These are phyloP conservation scores for Galerucella pusilla DNA, from an alignment of 2,888 invertebrate genomes.

Conservation along the genomic window DNA sequence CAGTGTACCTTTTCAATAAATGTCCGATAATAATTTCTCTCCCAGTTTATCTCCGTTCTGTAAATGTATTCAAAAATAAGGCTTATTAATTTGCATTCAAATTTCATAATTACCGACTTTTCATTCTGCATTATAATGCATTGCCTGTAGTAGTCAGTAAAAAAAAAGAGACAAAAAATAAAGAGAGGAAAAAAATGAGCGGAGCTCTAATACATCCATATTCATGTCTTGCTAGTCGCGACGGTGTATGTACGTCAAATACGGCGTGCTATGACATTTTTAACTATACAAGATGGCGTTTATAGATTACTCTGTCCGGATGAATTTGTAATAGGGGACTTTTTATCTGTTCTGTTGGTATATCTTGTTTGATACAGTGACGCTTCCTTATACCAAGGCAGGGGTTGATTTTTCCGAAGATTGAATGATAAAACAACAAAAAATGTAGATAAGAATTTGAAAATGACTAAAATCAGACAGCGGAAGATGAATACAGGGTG, in stretches of 20 bases:
- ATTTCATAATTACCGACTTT: no score
- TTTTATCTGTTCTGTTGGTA: slow-evolving; percentile 31
- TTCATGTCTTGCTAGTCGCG: slow-evolving; percentile 53
- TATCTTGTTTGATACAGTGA: slow-evolving; percentile 9
- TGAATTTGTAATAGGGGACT: slow-evolving; percentile 51
- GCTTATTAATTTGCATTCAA: no score
- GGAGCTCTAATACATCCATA: slow-evolving; percentile 52
- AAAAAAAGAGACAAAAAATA: slow-evolving; percentile 18
- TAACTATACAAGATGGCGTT: slow-evolving; percentile 61
- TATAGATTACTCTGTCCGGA: slow-evolving; percentile 59
- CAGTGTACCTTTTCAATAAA: no score
- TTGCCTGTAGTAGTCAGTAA: not conserved
- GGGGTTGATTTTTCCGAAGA: not conserved
- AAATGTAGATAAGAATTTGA: not conserved
- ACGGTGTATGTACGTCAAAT: slow-evolving; percentile 50
- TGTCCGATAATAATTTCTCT: no score
- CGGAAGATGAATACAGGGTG: no score
- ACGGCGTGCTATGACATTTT: slow-evolving; percentile 56
- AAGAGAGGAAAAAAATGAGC: slow-evolving; percentile 35
- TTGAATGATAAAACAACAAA: not conserved
- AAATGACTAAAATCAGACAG: no score
- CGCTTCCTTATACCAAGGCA: slow-evolving; percentile 6
- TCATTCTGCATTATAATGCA: not conserved
- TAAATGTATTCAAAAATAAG: no score
- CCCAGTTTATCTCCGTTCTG: no score